phyloP scores from a whole-genome alignment of 2,797 vertebrate species.

The Clarias platycephalus region DNA sequence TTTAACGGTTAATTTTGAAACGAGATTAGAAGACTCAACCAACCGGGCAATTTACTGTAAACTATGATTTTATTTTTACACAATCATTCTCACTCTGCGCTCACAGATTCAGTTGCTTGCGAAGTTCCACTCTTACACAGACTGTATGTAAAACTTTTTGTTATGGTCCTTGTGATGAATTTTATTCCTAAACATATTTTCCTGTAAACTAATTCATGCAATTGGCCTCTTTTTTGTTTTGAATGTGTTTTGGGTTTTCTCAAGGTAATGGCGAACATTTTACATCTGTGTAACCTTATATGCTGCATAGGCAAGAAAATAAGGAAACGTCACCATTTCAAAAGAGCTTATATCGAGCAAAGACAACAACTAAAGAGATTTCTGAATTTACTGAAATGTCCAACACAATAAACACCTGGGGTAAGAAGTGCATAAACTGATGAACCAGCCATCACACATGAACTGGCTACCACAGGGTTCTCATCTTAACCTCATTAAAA shows the following conservation, averaged over 20 bases:
- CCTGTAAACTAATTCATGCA: neutral
- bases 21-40: neutral
- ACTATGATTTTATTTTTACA: neutral
- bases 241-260: neutral
- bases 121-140: neutral
- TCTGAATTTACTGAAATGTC: too few relatives aligned
- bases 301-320: too few relatives aligned
- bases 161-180: neutral
- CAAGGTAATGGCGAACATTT: neutral
- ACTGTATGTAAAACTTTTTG: neutral
- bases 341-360: too few relatives aligned
- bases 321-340: too few relatives aligned
- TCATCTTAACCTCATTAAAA: too few relatives aligned
- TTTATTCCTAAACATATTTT: neutral
- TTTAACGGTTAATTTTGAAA: neutral
- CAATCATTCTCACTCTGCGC: neutral
- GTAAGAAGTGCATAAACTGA: too few relatives aligned
- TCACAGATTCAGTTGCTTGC: neutral
- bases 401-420: too few relatives aligned
- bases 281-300: neutral
- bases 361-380: too few relatives aligned
- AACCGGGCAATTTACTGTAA: neutral
- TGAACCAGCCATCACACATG: too few relatives aligned
- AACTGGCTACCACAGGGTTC: too few relatives aligned
- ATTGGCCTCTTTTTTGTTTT: neutral